phyloP scores from a whole-genome alignment of 2,888 invertebrate genomes.

The Gymnosoma rotundatum region DNA sequence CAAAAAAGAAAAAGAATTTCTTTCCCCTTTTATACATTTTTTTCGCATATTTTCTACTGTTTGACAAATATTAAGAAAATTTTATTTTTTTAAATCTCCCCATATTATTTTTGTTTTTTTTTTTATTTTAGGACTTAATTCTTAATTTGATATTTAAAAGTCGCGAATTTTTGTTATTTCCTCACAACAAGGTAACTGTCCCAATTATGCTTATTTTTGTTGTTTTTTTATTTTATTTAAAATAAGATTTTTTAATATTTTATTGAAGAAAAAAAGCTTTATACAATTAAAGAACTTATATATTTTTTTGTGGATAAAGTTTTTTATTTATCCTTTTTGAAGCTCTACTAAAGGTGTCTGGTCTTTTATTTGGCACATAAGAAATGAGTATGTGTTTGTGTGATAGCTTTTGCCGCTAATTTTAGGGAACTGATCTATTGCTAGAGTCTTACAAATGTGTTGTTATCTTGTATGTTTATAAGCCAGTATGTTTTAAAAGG shows the following conservation, averaged over 20 bases:
- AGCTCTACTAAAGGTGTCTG: too few relatives aligned
- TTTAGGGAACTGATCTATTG: too few relatives aligned
- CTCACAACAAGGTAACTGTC: constrained; percentile 38
- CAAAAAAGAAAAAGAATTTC: background rate
- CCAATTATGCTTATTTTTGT: constrained; percentile 62
- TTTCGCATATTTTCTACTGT: constrained; percentile 9
- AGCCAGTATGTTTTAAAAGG: too few relatives aligned
- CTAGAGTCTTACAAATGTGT: too few relatives aligned
- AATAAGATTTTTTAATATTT: background rate
- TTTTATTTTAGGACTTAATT: constrained; percentile 31
- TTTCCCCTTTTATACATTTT: constrained; percentile 32
- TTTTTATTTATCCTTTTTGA: too few relatives aligned
- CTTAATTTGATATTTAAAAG: constrained; percentile 52
- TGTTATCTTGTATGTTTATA: too few relatives aligned
- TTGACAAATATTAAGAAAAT: background rate
- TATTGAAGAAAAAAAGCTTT: background rate
- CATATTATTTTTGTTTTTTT: too few relatives aligned
- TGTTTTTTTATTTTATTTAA: background rate
- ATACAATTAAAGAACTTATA: background rate
- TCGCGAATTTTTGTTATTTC: constrained; percentile 31
- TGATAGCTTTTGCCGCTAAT: too few relatives aligned
- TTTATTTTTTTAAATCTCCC: constrained; percentile 2
- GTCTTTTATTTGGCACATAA: too few relatives aligned
- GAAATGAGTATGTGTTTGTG: too few relatives aligned
- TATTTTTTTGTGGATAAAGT: too few relatives aligned